A percentile compares a stretch with the other conserved stretches of the same genome.
Evolutionary conservation across 1,140 invertebrate genomes (phyloP).

Genomic region (Amyelois transitella): DNA sequence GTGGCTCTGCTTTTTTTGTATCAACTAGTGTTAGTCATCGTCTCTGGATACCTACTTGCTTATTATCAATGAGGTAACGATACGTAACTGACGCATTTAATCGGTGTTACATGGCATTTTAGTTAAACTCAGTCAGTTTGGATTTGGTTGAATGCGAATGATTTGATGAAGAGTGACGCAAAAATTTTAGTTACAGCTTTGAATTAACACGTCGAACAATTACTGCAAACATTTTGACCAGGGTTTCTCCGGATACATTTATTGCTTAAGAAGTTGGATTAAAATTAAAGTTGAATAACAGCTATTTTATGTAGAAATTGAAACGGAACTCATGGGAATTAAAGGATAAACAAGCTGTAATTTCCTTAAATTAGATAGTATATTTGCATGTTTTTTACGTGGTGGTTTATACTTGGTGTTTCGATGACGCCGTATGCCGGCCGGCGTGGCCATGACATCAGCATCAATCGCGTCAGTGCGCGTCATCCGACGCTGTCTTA

Average conservation of each 20-base stretch:
- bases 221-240: too few relatives aligned
- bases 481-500: constrained; percentile 52
- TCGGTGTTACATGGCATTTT: background rate
- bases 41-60: constrained; percentile 20
- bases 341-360: too few relatives aligned
- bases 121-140: too few relatives aligned
- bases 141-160: too few relatives aligned
- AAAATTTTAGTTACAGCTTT: too few relatives aligned
- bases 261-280: too few relatives aligned
- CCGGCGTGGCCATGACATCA: constrained; percentile 57
- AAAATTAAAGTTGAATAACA: too few relatives aligned
- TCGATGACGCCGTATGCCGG: constrained; percentile 32
- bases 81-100: constrained; percentile 28
- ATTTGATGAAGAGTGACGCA: too few relatives aligned
- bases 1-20: constrained; percentile 45
- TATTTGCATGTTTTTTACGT: background rate
- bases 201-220: too few relatives aligned
- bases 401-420: background rate
- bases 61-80: constrained; percentile 45
- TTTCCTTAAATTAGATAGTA: background rate
- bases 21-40: constrained; percentile 47
- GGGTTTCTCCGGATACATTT: too few relatives aligned
- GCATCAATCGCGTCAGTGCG: constrained; percentile 40
- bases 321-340: too few relatives aligned
- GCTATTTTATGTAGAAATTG: too few relatives aligned